Evolutionary conservation across 2,888 invertebrate genomes (phyloP).

Genomic region (Pherbina coryleti): DNA sequence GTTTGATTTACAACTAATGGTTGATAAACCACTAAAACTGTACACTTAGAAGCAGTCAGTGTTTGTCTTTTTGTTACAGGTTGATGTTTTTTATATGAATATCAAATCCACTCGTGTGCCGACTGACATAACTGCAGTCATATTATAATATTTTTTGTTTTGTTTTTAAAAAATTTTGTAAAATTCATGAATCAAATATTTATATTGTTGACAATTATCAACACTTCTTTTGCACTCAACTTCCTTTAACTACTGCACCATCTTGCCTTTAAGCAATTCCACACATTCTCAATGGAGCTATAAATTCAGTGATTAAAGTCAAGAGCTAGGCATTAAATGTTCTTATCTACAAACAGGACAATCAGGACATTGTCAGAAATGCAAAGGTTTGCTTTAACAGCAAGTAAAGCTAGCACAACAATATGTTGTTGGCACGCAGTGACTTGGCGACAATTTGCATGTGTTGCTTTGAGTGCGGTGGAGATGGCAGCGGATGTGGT

Average conservation of each 20-base stretch:
- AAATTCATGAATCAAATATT: constrained; percentile 17
- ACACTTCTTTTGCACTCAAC: constrained; percentile 12
- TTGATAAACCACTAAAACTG: no score
- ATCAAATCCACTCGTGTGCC: no score
- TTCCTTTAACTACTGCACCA: not conserved
- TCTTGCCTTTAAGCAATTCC: not conserved
- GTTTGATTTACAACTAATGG: no score
- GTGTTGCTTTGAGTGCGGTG: constrained; percentile 3
- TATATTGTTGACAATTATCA: constrained; percentile 11
- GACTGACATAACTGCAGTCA: no score
- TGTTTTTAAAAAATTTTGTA: not conserved
- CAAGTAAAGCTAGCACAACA: not conserved
- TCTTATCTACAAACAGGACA: constrained; percentile 34
- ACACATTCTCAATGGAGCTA: constrained; percentile 49
- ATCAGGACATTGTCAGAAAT: not conserved
- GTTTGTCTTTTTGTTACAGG: no score
- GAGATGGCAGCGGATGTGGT: not conserved
- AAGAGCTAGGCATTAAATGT: constrained; percentile 40
- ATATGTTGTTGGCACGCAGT: not conserved
- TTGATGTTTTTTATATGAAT: no score
- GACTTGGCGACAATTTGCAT: constrained; percentile 19
- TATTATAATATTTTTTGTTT: not conserved
- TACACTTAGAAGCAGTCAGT: no score
- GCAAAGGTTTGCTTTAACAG: not conserved
- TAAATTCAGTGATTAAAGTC: constrained; percentile 52